These are phyloP conservation scores for Vombatus ursinus DNA, from an alignment of 2,113 vertebrate genomes.

Conservation along the genomic window DNA sequence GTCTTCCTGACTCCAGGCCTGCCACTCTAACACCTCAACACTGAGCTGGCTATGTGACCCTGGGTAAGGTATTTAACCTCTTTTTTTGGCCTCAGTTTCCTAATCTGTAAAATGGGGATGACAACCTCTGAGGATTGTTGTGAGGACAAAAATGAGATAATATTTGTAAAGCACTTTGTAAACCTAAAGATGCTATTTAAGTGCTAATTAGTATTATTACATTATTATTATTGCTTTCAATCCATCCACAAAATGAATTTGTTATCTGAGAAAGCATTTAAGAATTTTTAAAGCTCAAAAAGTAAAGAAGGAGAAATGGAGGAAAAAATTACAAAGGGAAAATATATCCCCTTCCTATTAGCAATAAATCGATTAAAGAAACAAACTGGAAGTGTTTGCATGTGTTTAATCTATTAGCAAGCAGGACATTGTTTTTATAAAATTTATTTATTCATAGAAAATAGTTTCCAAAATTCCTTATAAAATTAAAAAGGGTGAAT, in stretches of 20 bases:
- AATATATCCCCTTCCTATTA: neutral
- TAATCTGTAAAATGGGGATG: neutral
- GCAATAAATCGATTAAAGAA: neutral
- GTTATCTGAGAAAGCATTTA: neutral
- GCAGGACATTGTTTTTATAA: constrained; percentile 2
- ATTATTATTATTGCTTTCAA: neutral
- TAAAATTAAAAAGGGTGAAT: constrained; percentile 60
- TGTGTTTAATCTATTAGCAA: neutral
- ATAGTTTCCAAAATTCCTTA: constrained; percentile 58
- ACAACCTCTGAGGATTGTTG: neutral
- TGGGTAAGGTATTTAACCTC: neutral
- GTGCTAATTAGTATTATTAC: neutral
- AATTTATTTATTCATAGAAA: constrained; percentile 57
- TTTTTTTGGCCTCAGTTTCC: neutral
- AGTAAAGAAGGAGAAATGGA: neutral
- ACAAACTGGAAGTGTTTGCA: neutral
- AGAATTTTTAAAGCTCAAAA: neutral
- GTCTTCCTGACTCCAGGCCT: neutral
- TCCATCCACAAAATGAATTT: neutral
- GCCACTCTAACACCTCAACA: neutral
- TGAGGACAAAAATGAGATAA: neutral
- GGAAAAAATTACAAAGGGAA: neutral
- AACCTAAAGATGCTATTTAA: neutral
- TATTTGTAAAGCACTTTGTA: neutral
- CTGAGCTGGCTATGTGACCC: neutral